Conservation (phyloP, 2,797 vertebrate genomes). For the Cryptoprocta ferox region DNA sequence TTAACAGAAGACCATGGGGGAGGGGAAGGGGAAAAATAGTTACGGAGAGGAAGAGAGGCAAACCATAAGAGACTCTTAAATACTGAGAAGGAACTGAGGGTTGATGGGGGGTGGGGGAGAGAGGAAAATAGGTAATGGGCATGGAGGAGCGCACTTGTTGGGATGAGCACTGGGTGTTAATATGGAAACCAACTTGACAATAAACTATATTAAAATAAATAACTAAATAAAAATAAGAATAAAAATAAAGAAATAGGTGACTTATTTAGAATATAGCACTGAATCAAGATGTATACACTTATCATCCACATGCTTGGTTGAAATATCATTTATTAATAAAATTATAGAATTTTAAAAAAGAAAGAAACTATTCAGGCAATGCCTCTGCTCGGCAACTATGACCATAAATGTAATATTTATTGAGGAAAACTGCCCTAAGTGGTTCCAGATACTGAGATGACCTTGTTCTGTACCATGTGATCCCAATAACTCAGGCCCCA, state of each 20-base stretch:
- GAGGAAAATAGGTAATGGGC: no score
- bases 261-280: conserved; percentile 12
- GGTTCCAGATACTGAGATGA: conserved; percentile 45
- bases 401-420: not conserved
- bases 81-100: no score
- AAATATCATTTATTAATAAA: conserved; percentile 50
- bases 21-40: no score
- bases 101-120: no score
- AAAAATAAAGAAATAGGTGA: not conserved
- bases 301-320: not conserved
- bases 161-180: no score
- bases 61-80: no score
- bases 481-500: not conserved
- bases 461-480: conserved; percentile 12
- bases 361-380: conserved; percentile 3
- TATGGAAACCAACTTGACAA: no score
- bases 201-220: no score
- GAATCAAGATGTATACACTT: not conserved
- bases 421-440: not conserved
- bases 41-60: no score
- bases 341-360: conserved; percentile 4
- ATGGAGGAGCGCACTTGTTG: no score
- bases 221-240: no score
- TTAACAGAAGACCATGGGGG: no score
- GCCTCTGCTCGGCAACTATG: not conserved